Percentiles rank a stretch among this genome's conserved stretches.
Evolutionary conservation across 1,140 invertebrate genomes (phyloP).

Genomic region (Pararge aegeria): DNA sequence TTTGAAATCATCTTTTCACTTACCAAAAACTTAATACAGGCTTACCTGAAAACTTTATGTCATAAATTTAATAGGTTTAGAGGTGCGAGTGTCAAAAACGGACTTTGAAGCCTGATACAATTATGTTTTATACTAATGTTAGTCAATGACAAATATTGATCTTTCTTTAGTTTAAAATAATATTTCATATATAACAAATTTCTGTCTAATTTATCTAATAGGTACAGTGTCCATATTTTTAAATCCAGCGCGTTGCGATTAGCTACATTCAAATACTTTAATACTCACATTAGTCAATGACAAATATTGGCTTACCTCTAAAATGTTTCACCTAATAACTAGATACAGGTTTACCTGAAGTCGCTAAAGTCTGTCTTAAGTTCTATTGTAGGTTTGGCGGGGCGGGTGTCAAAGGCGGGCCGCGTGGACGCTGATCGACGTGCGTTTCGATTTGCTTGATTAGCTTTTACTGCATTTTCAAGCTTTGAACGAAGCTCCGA

Average conservation of each 20-base stretch:
- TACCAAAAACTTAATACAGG: no score
- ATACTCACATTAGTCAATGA: background rate
- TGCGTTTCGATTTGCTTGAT: constrained; percentile 81
- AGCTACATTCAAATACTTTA: no score
- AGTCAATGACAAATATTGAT: background rate
- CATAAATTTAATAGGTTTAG: no score
- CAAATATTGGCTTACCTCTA: background rate
- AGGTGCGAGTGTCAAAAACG: no score
- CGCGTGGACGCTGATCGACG: constrained; percentile 77
- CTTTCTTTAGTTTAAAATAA: background rate
- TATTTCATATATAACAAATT: no score
- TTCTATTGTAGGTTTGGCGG: constrained; percentile 90
- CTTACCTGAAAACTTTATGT: no score
- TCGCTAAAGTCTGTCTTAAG: constrained; percentile 98
- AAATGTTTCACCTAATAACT: background rate
- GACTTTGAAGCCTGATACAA: no score
- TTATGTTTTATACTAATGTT: no score
- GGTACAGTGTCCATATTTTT: no score
- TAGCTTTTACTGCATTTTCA: constrained; percentile 91
- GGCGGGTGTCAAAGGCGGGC: constrained; percentile 66
- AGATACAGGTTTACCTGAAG: constrained; percentile 82
- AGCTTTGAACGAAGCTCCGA: constrained; percentile 89
- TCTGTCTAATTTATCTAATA: no score
- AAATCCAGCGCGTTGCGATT: no score
- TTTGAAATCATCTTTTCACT: no score